These are phyloP conservation scores for Hephaestus fuliginosus DNA, from an alignment of 2,797 vertebrate genomes.

Conservation along the genomic window DNA sequence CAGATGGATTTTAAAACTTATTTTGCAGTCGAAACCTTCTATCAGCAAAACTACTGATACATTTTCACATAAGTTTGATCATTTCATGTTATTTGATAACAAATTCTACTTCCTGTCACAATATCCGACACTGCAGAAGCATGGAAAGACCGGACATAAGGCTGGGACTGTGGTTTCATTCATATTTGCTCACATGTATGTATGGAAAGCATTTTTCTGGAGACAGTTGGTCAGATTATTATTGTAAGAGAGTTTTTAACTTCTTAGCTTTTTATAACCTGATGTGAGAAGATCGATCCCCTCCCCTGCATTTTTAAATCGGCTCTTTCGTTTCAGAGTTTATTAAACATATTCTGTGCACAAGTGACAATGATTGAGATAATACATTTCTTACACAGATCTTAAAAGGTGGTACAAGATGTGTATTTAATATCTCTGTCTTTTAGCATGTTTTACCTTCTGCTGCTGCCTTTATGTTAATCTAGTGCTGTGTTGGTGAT, in stretches of 20 bases:
- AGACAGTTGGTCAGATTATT: neutral
- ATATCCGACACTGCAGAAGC: neutral
- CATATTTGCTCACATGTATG: neutral
- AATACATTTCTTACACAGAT: neutral
- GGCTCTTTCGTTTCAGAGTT: neutral
- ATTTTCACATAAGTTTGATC: neutral
- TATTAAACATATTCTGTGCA: neutral
- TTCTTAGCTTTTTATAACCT: neutral
- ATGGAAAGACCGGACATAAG: neutral
- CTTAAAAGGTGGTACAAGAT: neutral
- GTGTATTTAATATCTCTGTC: neutral
- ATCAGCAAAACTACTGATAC: too few relatives aligned
- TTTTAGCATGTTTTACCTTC: neutral
- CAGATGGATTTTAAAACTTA: too few relatives aligned
- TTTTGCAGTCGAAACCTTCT: too few relatives aligned
- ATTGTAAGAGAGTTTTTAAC: neutral
- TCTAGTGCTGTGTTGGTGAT: neutral
- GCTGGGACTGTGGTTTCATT: neutral
- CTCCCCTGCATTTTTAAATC: neutral
- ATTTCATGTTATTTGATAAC: neutral
- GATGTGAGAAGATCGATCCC: neutral
- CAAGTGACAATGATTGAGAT: slow-evolving; percentile 4
- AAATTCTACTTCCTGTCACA: neutral
- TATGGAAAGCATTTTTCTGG: too few relatives aligned
- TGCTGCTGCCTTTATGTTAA: neutral